Percentiles rank a stretch among this genome's conserved stretches.
These are phyloP conservation scores for Pteronotus mesoamericanus DNA, from an alignment of 2,797 vertebrate genomes.

Conservation along the genomic window DNA sequence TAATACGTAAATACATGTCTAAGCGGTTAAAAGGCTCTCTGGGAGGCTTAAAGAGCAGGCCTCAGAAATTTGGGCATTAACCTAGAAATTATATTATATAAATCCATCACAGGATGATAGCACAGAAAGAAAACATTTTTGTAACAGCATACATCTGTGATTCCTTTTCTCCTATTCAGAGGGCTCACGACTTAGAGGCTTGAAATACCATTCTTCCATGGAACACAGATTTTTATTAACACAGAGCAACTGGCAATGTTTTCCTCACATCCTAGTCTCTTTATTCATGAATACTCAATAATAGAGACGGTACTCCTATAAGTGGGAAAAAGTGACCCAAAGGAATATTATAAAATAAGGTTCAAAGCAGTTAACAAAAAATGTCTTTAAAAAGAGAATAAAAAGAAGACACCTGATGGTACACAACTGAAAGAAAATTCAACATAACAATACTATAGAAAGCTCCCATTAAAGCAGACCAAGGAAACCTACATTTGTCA, in stretches of 20 bases:
- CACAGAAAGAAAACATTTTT: neutral
- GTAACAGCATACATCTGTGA: neutral
- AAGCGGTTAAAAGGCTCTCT: neutral
- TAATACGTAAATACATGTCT: slow-evolving; percentile 7
- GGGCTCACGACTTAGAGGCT: neutral
- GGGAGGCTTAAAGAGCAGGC: neutral
- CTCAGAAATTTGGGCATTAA: neutral
- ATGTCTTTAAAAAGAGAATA: neutral
- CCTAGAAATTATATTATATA: neutral
- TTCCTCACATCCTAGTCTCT: neutral
- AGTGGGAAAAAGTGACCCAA: neutral
- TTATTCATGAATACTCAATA: neutral
- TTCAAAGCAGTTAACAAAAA: slow-evolving; percentile 4
- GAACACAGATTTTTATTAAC: neutral
- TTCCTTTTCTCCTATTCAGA: neutral
- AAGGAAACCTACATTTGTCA: neutral
- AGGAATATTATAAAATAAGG: neutral
- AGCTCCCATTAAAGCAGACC: neutral
- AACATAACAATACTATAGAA: neutral
- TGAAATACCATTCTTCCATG: neutral
- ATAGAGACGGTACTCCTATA: neutral
- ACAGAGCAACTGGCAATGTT: neutral
- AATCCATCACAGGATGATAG: neutral
- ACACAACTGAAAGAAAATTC: slow-evolving; percentile 8
- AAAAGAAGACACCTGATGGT: neutral